Base-by-base conservation (phyloP, 2,797 vertebrate species). In the Lemur catta region DNA sequence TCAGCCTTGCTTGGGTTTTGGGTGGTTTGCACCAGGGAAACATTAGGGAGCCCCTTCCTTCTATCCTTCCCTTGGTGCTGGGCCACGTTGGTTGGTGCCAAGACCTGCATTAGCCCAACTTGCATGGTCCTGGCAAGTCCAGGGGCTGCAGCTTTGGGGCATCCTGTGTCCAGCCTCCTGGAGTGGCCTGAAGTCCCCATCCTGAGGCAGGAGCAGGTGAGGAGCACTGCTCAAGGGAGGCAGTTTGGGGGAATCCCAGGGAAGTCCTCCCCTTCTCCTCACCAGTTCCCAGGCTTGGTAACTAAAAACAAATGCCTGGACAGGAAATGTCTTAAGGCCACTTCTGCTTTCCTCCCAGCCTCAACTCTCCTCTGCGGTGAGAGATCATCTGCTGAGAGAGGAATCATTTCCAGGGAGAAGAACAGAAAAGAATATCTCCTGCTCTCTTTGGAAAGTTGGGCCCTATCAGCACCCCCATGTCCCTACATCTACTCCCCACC, bases 311-410 rank as follows among this genome's bases (percentile, higher is more conserved):
- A 52, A 35, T 13, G 22, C 33, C 46, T 50, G 38, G 41, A 24
- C 43, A 9, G 72, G 71, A 81, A 75, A 38, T 18, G 61, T 50
- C 67, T 3, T 14, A 17, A 33, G 38, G 9, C 38, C 33, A 50
- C 84, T 50, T 97, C 84, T 57, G 74, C 84, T 65, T 80, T 82
- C 55, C 17, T 26, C 38, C 6, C n/a, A 50, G 50, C 24, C 43
- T 43, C 35, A 18, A 15, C 24, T 24, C 17, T 63, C 61, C 82
- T 46, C 43, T 82, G 43, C 2, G 6, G 48, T 41, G 80, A 30
- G 69, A 75, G 11, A 57, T 41, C 57, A 41, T 52, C n/a, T 41
- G 6, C 28, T 22, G n/a, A 78, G 79, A 76, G n/a, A 92, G n/a
- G n/a, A 41, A 14, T 15, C 17, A 4, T 88, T 50, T 65, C 48